These are phyloP conservation scores for Hydropsyche tenuis DNA, from an alignment of 1,140 invertebrate species.

Conservation along the genomic window DNA sequence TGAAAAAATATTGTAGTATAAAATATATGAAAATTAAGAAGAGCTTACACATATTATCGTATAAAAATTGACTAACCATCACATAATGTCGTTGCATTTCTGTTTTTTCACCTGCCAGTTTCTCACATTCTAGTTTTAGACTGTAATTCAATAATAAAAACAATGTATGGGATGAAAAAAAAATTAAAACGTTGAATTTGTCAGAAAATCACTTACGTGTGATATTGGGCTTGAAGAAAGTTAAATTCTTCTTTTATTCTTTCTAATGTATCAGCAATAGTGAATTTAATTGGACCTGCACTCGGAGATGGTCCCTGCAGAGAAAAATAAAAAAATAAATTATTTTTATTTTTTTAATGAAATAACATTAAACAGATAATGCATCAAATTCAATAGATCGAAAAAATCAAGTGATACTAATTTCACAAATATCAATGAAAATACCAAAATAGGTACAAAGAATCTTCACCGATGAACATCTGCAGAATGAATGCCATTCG, in stretches of 20 bases:
- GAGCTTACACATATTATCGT: background rate
- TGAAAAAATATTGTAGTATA: constrained; percentile 63
- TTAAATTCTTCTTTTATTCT: constrained; percentile 99
- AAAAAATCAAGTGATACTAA: too few relatives aligned
- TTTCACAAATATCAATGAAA: too few relatives aligned
- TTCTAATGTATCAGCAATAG: constrained; percentile 94
- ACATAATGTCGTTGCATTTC: constrained; percentile 99
- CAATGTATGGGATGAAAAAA: constrained; percentile 24
- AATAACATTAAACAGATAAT: too few relatives aligned
- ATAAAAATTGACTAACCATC: constrained; percentile 78
- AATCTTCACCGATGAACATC: too few relatives aligned
- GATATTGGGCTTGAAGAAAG: constrained; percentile 97
- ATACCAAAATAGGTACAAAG: too few relatives aligned
- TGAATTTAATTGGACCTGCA: constrained; percentile 92
- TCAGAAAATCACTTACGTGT: constrained; percentile 83
- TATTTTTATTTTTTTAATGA: background rate
- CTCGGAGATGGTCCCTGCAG: constrained; percentile 85
- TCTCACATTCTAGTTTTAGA: constrained; percentile 92
- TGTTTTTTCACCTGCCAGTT: constrained; percentile 96
- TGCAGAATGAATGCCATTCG: too few relatives aligned
- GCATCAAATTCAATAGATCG: too few relatives aligned
- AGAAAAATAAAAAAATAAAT: constrained; percentile 9
- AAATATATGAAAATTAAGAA: background rate
- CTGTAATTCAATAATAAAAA: constrained; percentile 59
- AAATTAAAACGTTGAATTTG: constrained; percentile 13